Conservation (phyloP, 2,113 vertebrate genomes). For the Poeciliopsis retropinna region DNA sequence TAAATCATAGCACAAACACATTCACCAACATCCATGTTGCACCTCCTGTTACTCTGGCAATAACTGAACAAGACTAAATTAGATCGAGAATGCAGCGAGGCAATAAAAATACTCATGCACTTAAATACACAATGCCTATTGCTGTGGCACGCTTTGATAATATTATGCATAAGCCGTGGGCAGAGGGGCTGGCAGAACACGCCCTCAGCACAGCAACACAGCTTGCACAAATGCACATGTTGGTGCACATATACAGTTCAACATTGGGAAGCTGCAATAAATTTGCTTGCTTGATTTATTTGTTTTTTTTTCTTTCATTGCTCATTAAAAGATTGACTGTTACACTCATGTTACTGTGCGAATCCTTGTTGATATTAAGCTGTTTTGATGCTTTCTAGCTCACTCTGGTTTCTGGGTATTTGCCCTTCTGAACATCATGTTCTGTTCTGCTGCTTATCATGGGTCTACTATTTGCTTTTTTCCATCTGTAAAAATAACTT, state of each 20-base stretch:
- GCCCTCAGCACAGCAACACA: constrained; percentile 62
- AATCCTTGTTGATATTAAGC: constrained; percentile 42
- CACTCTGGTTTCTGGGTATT: constrained; percentile 45
- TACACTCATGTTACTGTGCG: constrained; percentile 45
- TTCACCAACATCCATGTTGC: constrained; percentile 75
- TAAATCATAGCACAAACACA: constrained; percentile 74
- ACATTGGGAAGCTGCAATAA: constrained; percentile 62
- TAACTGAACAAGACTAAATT: constrained; percentile 80
- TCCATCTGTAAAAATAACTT: constrained; percentile 57
- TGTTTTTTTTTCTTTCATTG: neutral
- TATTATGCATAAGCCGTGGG: constrained; percentile 63
- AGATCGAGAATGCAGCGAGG: constrained; percentile 74
- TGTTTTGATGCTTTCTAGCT: constrained; percentile 40
- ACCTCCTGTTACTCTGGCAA: constrained; percentile 82
- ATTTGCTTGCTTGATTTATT: constrained; percentile 15
- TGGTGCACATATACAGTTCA: constrained; percentile 38
- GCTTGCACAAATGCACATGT: constrained; percentile 53
- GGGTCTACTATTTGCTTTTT: constrained; percentile 49
- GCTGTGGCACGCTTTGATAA: constrained; percentile 71
- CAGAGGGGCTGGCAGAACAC: constrained; percentile 66
- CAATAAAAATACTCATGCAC: constrained; percentile 42
- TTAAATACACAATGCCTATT: constrained; percentile 34
- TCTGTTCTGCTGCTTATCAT: constrained; percentile 40
- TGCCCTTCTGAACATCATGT: constrained; percentile 40
- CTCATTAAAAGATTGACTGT: constrained; percentile 37